phyloP scores from a whole-genome alignment of 2,797 vertebrate species.

The Cirrhinus mrigala region DNA sequence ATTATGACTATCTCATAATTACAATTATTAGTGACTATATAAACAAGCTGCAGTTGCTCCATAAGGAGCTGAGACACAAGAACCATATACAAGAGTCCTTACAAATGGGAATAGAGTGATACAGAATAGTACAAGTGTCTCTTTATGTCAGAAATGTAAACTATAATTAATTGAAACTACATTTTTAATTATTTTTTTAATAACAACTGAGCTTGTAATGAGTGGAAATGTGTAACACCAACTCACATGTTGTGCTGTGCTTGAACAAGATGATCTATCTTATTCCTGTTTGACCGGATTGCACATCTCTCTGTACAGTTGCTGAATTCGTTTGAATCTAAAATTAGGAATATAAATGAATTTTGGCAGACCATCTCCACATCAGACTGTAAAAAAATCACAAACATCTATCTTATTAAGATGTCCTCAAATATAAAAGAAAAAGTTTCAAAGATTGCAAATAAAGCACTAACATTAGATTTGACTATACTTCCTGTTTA shows the following conservation, averaged over 20 bases:
- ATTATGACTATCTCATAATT: neutral
- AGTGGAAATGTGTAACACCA: neutral
- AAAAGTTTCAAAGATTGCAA: neutral
- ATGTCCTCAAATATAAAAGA: neutral
- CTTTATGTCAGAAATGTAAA: neutral
- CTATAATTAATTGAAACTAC: neutral
- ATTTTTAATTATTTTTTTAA: neutral
- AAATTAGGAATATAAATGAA: neutral
- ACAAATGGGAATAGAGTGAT: neutral
- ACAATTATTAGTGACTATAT: too few relatives aligned
- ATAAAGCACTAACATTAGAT: neutral
- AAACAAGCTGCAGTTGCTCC: neutral
- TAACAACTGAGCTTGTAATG: neutral
- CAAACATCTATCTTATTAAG: neutral
- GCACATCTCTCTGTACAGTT: conserved; percentile 13
- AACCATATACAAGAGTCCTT: neutral
- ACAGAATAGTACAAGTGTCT: too few relatives aligned
- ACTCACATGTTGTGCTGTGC: conserved; percentile 28
- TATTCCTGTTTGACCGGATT: neutral
- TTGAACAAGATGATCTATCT: neutral
- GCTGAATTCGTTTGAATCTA: conserved; percentile 32
- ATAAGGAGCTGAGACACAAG: neutral
- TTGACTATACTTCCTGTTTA: neutral
- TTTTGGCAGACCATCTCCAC: neutral
- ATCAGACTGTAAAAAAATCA: neutral